Percentiles rank a stretch among this genome's conserved stretches.
phyloP scores from a whole-genome alignment of 2,888 invertebrate genomes.

The Drosophila monieri region DNA sequence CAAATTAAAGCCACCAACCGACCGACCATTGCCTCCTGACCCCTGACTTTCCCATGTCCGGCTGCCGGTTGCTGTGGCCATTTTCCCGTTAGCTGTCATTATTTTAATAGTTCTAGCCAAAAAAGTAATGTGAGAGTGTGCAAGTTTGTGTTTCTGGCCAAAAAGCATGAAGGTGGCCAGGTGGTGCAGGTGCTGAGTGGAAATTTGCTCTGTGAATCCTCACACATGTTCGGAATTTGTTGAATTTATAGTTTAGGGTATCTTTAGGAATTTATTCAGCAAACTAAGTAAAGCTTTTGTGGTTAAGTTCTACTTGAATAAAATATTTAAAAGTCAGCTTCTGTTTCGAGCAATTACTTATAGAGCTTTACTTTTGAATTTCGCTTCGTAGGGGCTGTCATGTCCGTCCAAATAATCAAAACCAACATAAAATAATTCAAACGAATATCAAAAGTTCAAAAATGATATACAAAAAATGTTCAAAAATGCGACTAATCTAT shows the following conservation, averaged over 20 bases:
- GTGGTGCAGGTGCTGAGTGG: constrained; percentile 40
- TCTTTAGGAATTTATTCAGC: constrained; percentile 13
- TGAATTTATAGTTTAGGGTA: not conserved
- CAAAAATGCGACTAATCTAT: constrained; percentile 77
- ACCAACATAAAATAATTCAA: not conserved
- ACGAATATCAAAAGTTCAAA: constrained; percentile 11
- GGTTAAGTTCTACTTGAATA: constrained; percentile 2
- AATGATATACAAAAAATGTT: constrained; percentile 26
- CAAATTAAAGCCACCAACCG: not conserved
- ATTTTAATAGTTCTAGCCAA: constrained; percentile 65
- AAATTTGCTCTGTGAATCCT: constrained; percentile 42
- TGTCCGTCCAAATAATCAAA: constrained; percentile 1
- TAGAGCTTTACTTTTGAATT: not conserved
- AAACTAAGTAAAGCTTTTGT: not conserved
- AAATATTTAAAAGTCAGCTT: not conserved
- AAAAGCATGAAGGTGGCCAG: constrained; percentile 7
- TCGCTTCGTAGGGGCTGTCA: not conserved
- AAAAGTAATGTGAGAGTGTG: constrained; percentile 47
- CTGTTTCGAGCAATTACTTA: not conserved
- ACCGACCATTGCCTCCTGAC: not conserved
- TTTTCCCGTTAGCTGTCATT: constrained; percentile 47
- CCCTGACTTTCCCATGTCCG: constrained; percentile 2
- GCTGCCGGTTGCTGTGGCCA: constrained; percentile 28
- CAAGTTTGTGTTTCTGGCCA: constrained; percentile 29
- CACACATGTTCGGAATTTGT: constrained; percentile 26